phyloP scores from a whole-genome alignment of 2,888 invertebrate genomes.

The Watsonalla cultraria region DNA sequence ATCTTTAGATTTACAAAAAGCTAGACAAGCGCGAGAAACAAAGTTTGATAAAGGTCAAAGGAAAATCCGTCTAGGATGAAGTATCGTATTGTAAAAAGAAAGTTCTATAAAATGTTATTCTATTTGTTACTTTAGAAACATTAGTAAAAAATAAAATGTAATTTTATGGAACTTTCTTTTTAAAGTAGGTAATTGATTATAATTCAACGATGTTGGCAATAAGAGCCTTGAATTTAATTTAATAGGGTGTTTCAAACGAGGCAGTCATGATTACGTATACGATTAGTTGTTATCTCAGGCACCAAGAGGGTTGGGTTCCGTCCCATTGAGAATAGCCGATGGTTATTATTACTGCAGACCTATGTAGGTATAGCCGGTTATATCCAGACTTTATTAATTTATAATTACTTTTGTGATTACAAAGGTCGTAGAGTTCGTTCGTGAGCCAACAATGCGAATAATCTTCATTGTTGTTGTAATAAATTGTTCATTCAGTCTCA shows the following conservation, averaged over 20 bases:
- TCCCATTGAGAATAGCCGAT: neutral
- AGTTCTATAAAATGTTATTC: no score
- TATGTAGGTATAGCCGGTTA: neutral
- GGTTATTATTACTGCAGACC: neutral
- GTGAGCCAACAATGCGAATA: neutral
- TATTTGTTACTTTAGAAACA: no score
- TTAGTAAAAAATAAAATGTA: no score
- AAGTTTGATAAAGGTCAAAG: no score
- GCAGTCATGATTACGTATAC: neutral
- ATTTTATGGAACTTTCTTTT: no score
- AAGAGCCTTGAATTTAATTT: no score
- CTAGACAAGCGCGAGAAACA: no score
- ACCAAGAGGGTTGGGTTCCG: neutral
- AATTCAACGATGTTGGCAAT: no score
- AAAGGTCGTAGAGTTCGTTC: neutral
- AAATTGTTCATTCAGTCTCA: neutral
- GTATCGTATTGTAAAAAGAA: no score
- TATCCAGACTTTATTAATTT: neutral
- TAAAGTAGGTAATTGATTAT: no score
- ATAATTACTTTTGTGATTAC: neutral
- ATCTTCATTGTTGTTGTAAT: neutral
- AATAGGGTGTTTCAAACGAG: neutral
- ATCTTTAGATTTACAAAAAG: no score
- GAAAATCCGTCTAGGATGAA: no score
- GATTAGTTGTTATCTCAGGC: neutral